phyloP scores from a whole-genome alignment of 2,888 invertebrate species.

The Pollenia amentaria region DNA sequence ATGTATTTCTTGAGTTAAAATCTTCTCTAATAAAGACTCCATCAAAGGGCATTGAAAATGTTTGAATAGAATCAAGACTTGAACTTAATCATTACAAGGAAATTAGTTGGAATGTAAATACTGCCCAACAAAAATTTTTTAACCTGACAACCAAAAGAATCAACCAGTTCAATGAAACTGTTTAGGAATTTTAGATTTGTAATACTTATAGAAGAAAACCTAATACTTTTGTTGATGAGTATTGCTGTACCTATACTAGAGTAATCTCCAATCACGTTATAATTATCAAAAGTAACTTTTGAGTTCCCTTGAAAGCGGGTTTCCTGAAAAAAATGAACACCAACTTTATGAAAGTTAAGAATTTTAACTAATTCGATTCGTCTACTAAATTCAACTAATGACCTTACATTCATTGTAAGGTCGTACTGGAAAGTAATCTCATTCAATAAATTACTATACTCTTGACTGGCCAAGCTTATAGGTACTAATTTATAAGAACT shows the following conservation, averaged over 20 bases:
- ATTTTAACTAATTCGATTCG: slow-evolving; percentile 18
- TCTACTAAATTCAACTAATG: slow-evolving; percentile 2
- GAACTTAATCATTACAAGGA: neutral
- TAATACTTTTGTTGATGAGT: slow-evolving; percentile 6
- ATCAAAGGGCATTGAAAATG: neutral
- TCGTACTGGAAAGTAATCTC: slow-evolving; percentile 13
- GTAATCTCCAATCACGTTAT: slow-evolving; percentile 25
- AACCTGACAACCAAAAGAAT: too few relatives aligned
- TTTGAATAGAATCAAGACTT: slow-evolving; percentile 3
- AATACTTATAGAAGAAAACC: too few relatives aligned
- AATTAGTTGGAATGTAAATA: slow-evolving; percentile 33
- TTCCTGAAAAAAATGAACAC: too few relatives aligned
- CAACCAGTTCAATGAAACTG: too few relatives aligned
- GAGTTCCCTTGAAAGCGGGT: too few relatives aligned
- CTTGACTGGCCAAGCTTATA: too few relatives aligned
- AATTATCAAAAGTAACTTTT: slow-evolving; percentile 23
- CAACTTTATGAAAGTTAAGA: too few relatives aligned
- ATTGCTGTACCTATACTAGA: too few relatives aligned
- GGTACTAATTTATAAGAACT: too few relatives aligned
- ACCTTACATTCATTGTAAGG: slow-evolving; percentile 6
- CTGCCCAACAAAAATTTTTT: too few relatives aligned
- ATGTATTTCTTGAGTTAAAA: slow-evolving; percentile 14
- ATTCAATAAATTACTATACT: too few relatives aligned
- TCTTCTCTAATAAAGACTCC: slow-evolving; percentile 39
- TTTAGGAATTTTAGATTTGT: slow-evolving; percentile 5